phyloP scores from a whole-genome alignment of 2,888 invertebrate genomes.

The Eurytoma californica region DNA sequence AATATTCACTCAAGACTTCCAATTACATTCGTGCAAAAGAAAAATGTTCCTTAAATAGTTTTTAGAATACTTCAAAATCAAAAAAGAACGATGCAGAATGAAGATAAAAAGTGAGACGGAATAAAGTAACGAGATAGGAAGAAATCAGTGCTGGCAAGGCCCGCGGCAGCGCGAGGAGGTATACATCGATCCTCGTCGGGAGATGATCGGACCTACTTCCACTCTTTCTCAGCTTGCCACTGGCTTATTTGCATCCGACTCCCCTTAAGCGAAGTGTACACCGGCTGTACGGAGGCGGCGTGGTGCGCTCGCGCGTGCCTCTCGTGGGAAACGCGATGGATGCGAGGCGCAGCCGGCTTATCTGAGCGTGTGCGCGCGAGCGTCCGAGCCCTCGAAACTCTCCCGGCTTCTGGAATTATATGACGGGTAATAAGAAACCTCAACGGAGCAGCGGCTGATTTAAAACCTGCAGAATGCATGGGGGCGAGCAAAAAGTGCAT shows the following conservation, averaged over 20 bases:
- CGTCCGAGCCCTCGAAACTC: slow-evolving; percentile 40
- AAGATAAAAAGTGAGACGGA: background rate
- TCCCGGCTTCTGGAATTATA: slow-evolving; percentile 54
- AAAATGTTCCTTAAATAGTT: background rate
- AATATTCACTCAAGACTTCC: too few relatives aligned
- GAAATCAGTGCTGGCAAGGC: background rate
- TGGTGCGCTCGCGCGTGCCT: slow-evolving; percentile 60
- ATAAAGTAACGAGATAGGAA: background rate
- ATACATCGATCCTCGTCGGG: background rate
- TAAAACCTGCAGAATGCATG: slow-evolving; percentile 36
- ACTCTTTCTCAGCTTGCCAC: slow-evolving; percentile 57
- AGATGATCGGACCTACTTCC: slow-evolving; percentile 48
- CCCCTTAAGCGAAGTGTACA: slow-evolving; percentile 45
- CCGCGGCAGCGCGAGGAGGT: background rate
- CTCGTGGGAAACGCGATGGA: slow-evolving; percentile 60
- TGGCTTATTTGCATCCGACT: slow-evolving; percentile 62
- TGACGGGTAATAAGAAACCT: slow-evolving; percentile 56
- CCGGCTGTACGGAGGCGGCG: slow-evolving; percentile 45
- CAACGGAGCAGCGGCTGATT: slow-evolving; percentile 39
- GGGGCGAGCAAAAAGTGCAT: slow-evolving; percentile 15
- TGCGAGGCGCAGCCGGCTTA: slow-evolving; percentile 40
- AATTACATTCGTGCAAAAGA: too few relatives aligned
- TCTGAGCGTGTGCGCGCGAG: slow-evolving; percentile 24
- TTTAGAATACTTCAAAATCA: slow-evolving; percentile 1
- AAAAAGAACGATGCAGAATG: background rate